Evolutionary conservation across 1,140 invertebrate species (phyloP).

Genomic region (Mizuhopecten yessoensis): DNA sequence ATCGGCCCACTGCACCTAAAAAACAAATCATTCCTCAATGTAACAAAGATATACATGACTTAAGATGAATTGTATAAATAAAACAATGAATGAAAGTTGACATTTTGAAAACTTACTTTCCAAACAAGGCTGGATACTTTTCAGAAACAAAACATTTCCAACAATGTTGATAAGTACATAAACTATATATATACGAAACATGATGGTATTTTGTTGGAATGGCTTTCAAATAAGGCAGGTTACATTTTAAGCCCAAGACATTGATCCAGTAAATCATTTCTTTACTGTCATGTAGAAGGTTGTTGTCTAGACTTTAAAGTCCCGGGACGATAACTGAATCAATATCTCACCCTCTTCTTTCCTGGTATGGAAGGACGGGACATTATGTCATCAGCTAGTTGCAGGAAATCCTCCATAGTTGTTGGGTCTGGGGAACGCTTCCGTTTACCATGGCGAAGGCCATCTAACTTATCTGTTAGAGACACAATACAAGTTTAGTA

Average conservation of each 20-base stretch:
- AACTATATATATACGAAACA: too few relatives aligned
- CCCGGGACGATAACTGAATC: background rate
- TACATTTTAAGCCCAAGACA: background rate
- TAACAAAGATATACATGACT: background rate
- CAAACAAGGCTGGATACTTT: background rate
- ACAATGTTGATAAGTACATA: too few relatives aligned
- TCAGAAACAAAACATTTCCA: background rate
- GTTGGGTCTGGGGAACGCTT: constrained; percentile 84
- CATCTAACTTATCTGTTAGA: constrained; percentile 94
- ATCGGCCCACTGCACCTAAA: constrained; percentile 98
- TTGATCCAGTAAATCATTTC: too few relatives aligned
- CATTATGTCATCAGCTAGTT: constrained; percentile 90
- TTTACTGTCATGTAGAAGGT: too few relatives aligned
- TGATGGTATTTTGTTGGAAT: too few relatives aligned
- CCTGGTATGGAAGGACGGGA: constrained; percentile 88
- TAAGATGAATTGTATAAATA: too few relatives aligned
- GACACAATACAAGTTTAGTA: too few relatives aligned
- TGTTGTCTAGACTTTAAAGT: background rate
- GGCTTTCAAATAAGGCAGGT: background rate
- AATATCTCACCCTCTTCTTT: constrained; percentile 90
- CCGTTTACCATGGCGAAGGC: constrained; percentile 85
- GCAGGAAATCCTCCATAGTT: constrained; percentile 95
- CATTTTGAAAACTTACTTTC: too few relatives aligned
- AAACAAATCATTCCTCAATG: background rate
- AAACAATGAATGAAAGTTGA: too few relatives aligned